Percentiles rank a stretch among this genome's conserved stretches.
Evolutionary conservation across 2,113 vertebrate species (phyloP).

Genomic region (Henicopernis longicauda): DNA sequence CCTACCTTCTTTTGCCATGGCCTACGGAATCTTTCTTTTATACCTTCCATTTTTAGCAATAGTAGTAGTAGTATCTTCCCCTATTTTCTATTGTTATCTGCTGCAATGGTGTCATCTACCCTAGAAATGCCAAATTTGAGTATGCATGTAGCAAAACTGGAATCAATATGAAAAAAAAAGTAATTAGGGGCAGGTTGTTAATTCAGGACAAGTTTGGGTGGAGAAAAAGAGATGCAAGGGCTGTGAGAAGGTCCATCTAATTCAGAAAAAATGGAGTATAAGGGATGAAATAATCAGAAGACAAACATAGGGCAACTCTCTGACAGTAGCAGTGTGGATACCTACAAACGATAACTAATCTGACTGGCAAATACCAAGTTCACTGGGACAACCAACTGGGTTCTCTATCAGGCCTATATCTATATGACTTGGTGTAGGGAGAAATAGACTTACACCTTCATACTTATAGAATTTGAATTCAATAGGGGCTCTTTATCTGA

Average conservation of each 20-base stretch:
- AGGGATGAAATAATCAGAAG: background rate
- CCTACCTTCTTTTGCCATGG: background rate
- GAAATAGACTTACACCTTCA: background rate
- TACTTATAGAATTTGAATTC: background rate
- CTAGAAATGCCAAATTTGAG: background rate
- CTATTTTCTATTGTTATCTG: background rate
- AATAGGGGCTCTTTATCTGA: background rate
- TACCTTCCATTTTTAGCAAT: background rate
- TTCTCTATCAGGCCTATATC: background rate
- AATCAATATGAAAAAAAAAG: background rate
- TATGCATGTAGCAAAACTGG: background rate
- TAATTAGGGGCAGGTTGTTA: background rate
- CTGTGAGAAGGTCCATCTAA: background rate
- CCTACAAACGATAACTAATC: background rate
- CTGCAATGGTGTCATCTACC: background rate
- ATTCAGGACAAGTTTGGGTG: background rate
- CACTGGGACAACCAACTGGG: background rate
- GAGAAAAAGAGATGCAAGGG: background rate
- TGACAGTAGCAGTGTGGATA: background rate
- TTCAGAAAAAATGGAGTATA: background rate
- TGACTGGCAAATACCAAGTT: background rate
- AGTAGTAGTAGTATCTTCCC: background rate
- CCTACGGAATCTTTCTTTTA: background rate
- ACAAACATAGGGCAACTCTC: background rate
- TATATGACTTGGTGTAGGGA: background rate